phyloP scores from a whole-genome alignment of 2,797 vertebrate genomes.

The Rhinatrema bivittatum region DNA sequence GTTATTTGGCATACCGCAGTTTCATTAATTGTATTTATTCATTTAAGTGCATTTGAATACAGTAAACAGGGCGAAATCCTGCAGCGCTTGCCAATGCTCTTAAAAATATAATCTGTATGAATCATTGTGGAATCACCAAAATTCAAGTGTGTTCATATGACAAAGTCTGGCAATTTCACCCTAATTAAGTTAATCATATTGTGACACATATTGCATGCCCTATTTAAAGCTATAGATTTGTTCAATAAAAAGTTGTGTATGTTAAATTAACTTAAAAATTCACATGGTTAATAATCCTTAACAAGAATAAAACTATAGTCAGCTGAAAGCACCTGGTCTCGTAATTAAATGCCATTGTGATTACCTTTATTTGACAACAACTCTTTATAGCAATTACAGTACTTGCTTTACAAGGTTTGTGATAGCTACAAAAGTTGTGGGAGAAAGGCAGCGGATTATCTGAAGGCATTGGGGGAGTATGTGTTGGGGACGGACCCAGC shows the following conservation, averaged over 20 bases:
- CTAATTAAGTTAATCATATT: background rate
- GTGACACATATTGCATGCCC: background rate
- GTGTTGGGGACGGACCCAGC: too few relatives aligned
- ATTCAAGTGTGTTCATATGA: slow-evolving; percentile 3
- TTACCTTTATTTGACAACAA: background rate
- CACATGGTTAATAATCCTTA: too few relatives aligned
- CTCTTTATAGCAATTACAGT: background rate
- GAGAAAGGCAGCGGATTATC: too few relatives aligned
- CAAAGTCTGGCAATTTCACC: slow-evolving; percentile 1
- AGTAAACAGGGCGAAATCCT: slow-evolving; percentile 7
- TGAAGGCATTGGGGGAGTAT: too few relatives aligned
- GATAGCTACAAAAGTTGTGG: too few relatives aligned
- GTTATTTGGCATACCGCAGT: slow-evolving; percentile 10
- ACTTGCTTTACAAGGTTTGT: too few relatives aligned
- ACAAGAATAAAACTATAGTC: too few relatives aligned
- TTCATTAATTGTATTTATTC: background rate
- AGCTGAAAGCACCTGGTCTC: too few relatives aligned
- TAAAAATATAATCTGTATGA: background rate
- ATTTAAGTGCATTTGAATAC: background rate
- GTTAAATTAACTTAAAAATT: too few relatives aligned
- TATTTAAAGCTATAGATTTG: slow-evolving; percentile 10
- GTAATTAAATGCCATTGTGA: background rate
- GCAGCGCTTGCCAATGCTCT: background rate
- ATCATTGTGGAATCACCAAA: background rate
- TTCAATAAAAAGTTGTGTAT: too few relatives aligned